phyloP scores from a whole-genome alignment of 2,888 invertebrate species.

The Euplexia lucipara region DNA sequence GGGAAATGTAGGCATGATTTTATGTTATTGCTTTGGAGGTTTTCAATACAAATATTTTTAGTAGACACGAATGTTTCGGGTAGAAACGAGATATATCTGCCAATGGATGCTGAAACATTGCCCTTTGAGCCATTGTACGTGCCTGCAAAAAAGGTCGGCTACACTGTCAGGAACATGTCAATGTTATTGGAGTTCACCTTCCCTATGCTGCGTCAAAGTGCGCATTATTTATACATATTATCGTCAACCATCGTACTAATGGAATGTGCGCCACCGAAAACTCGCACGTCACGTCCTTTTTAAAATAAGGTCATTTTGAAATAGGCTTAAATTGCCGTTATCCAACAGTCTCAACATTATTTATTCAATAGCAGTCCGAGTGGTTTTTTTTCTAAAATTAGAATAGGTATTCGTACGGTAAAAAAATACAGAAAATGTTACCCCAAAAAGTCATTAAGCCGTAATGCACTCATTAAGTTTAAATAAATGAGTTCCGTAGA shows the following conservation, averaged over 20 bases:
- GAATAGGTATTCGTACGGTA: conserved; percentile 3
- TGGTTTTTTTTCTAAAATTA: conserved; percentile 62
- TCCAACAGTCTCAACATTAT: conserved; percentile 76
- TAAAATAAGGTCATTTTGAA: conserved; percentile 76
- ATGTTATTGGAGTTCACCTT: conserved; percentile 36
- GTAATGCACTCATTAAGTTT: conserved; percentile 59
- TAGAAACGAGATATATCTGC: background rate
- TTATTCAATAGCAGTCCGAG: conserved; percentile 77
- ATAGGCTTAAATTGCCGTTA: conserved; percentile 77
- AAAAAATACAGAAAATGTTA: conserved; percentile 37
- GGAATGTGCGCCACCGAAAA: conserved; percentile 64
- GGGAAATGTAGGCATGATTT: too few species aligned
- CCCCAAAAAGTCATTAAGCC: conserved; percentile 64
- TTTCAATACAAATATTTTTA: background rate
- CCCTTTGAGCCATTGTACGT: conserved; percentile 51
- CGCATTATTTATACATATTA: conserved; percentile 68
- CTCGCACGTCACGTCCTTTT: conserved; percentile 61
- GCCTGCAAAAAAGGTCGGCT: conserved; percentile 54
- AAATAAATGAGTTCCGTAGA: conserved; percentile 58
- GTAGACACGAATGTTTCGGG: background rate
- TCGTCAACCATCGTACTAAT: conserved; percentile 57
- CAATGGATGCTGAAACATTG: conserved; percentile 31
- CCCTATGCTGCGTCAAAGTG: conserved; percentile 43
- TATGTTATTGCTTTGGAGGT: too few species aligned
- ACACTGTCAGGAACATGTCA: conserved; percentile 43